phyloP scores from a whole-genome alignment of 1,140 invertebrate species.

The Drosophila willistoni region DNA sequence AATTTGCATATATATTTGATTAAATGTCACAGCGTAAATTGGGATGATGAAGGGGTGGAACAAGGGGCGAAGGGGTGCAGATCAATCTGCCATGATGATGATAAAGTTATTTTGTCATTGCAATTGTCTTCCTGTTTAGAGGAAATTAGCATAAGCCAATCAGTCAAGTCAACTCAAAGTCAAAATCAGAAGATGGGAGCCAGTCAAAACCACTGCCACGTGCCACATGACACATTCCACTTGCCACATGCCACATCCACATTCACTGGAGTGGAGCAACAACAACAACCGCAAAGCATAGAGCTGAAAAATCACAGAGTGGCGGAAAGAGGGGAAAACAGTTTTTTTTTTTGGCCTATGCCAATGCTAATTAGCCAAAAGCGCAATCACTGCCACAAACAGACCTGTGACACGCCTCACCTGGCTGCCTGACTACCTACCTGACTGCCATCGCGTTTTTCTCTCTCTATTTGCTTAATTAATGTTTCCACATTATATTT shows the following conservation, averaged over 20 bases:
- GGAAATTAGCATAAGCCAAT: constrained; percentile 71
- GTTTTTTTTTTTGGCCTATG: constrained; percentile 7
- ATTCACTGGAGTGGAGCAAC: constrained; percentile 24
- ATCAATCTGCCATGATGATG: constrained; percentile 37
- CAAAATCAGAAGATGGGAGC: neutral
- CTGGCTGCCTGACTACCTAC: neutral
- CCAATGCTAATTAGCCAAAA: constrained; percentile 50
- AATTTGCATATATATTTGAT: constrained; percentile 11
- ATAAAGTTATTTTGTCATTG: constrained; percentile 31
- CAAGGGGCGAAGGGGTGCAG: neutral
- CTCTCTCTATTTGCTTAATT: constrained; percentile 48
- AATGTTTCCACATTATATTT: constrained; percentile 31
- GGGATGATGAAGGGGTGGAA: too few relatives aligned
- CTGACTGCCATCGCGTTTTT: neutral
- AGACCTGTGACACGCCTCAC: constrained; percentile 11
- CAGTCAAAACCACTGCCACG: constrained; percentile 4
- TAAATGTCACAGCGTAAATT: neutral
- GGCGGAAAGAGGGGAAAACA: neutral
- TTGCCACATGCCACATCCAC: constrained; percentile 6
- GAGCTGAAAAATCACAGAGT: neutral
- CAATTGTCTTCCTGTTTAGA: constrained; percentile 13
- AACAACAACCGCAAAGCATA: neutral
- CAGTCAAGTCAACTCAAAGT: constrained; percentile 25
- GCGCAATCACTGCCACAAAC: constrained; percentile 50
- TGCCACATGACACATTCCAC: neutral